These are phyloP conservation scores for Geophilus truncorum DNA, from an alignment of 2,888 invertebrate genomes.

Conservation along the genomic window DNA sequence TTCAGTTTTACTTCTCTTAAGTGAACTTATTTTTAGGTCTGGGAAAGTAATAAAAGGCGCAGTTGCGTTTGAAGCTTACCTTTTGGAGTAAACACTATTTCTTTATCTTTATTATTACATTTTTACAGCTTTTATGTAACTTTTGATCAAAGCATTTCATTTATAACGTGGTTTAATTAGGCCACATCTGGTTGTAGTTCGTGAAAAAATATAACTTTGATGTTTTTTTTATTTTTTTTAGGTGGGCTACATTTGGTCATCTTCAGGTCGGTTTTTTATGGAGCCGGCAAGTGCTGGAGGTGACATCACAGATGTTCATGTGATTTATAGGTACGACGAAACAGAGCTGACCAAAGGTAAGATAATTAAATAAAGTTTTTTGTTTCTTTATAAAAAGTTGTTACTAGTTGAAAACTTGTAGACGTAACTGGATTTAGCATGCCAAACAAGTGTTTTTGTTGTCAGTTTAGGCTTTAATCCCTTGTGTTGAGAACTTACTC, in stretches of 20 bases:
- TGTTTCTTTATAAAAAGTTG: too few species aligned
- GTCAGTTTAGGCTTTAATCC: too few species aligned
- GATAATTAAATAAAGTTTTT: neutral
- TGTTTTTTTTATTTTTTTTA: neutral
- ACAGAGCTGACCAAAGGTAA: neutral
- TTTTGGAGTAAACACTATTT: neutral
- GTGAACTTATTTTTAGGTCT: neutral
- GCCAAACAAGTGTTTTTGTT: too few species aligned
- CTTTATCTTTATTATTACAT: neutral
- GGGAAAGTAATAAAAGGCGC: neutral
- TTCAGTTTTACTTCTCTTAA: neutral
- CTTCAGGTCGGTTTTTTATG: neutral
- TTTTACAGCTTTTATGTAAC: neutral
- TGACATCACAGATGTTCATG: neutral
- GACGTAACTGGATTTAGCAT: too few species aligned
- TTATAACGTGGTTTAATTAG: neutral
- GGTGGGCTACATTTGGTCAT: constrained; percentile 10
- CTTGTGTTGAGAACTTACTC: too few species aligned
- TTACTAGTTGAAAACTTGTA: too few species aligned
- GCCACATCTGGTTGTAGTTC: neutral
- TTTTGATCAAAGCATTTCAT: neutral
- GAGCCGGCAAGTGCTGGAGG: neutral
- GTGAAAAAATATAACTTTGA: neutral
- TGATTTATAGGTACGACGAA: neutral
- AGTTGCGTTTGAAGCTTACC: neutral